Conservation (phyloP, 2,888 invertebrate genomes). For the Hirtodrosophila confusa region DNA sequence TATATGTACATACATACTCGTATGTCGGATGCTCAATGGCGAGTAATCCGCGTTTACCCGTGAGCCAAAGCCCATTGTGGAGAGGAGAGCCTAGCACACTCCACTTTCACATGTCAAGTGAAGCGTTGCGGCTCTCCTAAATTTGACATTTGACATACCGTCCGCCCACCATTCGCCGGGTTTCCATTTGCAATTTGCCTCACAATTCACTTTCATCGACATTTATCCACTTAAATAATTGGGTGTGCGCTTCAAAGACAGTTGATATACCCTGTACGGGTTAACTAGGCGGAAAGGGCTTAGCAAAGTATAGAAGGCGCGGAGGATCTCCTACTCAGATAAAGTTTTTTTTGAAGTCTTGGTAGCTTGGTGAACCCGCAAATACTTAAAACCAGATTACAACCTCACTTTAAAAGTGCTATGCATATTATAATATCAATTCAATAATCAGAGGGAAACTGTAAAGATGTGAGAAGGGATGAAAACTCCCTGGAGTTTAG, state of each 20-base stretch:
- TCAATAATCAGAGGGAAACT: no score
- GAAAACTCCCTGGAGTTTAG: no score
- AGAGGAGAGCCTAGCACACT: slow-evolving; percentile 12
- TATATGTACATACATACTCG: background rate
- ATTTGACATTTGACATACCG: slow-evolving; percentile 75
- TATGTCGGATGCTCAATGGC: slow-evolving; percentile 9
- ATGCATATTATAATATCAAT: no score
- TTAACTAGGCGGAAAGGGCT: no score
- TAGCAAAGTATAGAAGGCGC: no score
- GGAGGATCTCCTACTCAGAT: no score
- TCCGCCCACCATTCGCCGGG: slow-evolving; percentile 59
- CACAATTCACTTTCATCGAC: slow-evolving; percentile 66
- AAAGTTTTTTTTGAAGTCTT: no score
- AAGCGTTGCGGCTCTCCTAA: slow-evolving; percentile 3
- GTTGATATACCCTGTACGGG: background rate
- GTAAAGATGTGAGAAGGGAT: no score
- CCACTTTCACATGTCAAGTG: slow-evolving; percentile 27
- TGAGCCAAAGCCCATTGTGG: background rate
- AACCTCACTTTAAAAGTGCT: no score
- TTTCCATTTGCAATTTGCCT: slow-evolving; percentile 34
- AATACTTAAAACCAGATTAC: no score
- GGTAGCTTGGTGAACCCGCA: no score
- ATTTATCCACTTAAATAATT: slow-evolving; percentile 73
- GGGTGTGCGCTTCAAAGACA: slow-evolving; percentile 36
- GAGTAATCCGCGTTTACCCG: slow-evolving; percentile 5